Percentiles rank a stretch among this genome's conserved stretches.
Conservation (phyloP, 2,797 vertebrate species). For the Myiotriccus ornatus region DNA sequence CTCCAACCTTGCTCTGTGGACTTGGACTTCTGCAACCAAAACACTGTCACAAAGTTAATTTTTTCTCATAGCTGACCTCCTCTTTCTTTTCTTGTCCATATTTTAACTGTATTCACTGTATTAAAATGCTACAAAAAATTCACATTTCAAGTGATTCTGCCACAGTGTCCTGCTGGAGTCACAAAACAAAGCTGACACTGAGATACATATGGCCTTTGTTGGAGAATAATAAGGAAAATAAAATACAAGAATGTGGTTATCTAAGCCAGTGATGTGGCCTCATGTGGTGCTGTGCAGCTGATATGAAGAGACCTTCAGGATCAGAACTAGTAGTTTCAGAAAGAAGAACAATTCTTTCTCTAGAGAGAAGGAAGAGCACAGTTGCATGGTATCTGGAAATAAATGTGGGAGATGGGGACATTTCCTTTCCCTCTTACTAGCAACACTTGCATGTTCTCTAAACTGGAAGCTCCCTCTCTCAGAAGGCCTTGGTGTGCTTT, state of each 20-base stretch:
- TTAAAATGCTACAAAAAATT: not conserved
- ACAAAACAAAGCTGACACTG: not conserved
- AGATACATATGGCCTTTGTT: not conserved
- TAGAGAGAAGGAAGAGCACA: not conserved
- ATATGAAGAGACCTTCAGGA: not conserved
- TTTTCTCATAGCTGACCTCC: not conserved
- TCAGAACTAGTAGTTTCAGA: not conserved
- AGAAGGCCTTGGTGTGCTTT: not conserved
- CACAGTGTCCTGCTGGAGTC: not conserved
- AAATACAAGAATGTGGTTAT: not conserved
- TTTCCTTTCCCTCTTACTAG: not conserved
- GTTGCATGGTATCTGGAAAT: not conserved
- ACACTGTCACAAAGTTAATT: not conserved
- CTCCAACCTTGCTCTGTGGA: not conserved
- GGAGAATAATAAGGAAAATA: not conserved
- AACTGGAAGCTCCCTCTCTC: not conserved
- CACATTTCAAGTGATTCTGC: not conserved
- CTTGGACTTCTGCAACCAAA: not conserved
- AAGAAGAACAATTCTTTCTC: not conserved
- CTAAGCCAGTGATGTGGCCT: not conserved
- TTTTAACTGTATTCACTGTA: not conserved
- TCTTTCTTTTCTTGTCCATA: not conserved
- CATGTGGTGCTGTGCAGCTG: not conserved
- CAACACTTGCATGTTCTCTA: not conserved
- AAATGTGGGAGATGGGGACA: not conserved